A percentile compares a stretch with the other conserved stretches of the same genome.
These are phyloP conservation scores for Manis pentadactyla DNA, from an alignment of 2,797 vertebrate species.

Conservation along the genomic window DNA sequence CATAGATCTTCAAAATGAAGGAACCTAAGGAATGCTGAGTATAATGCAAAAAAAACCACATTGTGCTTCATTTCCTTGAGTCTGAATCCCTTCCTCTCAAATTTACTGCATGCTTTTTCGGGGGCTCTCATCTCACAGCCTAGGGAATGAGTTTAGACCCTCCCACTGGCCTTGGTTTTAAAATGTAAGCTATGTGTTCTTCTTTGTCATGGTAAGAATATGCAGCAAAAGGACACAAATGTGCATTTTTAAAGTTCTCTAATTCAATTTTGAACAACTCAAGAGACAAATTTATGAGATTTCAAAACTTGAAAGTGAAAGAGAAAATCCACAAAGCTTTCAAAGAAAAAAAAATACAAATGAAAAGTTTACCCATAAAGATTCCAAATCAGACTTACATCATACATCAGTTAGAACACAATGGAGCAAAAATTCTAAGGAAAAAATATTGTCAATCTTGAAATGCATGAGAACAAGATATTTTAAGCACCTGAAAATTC, in stretches of 20 bases:
- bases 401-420: background rate
- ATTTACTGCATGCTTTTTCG: constrained; percentile 9
- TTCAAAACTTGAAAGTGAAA: constrained; percentile 46
- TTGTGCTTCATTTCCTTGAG: background rate
- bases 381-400: constrained; percentile 54
- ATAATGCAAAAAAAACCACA: background rate
- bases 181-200: background rate
- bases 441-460: constrained; percentile 49
- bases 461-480: constrained; percentile 54
- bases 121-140: background rate
- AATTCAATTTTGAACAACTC: background rate
- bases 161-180: background rate
- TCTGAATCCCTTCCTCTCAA: constrained; percentile 3
- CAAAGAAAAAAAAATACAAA: background rate
- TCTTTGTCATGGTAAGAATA: background rate
- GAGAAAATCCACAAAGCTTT: constrained; percentile 31
- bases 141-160: background rate
- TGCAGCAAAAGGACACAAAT: background rate
- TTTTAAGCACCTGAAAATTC: constrained; percentile 56
- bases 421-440: constrained; percentile 49
- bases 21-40: background rate
- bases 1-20: constrained; percentile 26
- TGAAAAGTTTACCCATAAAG: constrained; percentile 48
- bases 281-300: background rate
- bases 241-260: constrained; percentile 22